Conservation (phyloP, 2,113 vertebrate species). For the Macrotis lagotis region DNA sequence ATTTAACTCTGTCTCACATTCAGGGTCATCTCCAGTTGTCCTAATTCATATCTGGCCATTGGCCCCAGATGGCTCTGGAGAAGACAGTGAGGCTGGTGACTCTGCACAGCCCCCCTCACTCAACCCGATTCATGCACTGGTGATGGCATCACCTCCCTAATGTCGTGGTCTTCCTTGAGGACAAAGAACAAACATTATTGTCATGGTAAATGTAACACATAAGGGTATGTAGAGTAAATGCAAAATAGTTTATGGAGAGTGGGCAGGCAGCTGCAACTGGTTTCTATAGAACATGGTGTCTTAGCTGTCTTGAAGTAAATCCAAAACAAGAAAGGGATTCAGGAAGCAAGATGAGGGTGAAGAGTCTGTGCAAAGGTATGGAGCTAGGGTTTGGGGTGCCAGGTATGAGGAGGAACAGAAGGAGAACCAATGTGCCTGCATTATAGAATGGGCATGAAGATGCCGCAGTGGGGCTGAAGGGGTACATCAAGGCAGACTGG, state of each 20-base stretch:
- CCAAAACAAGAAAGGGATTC: no score
- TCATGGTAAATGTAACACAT: neutral
- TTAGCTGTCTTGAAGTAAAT: neutral
- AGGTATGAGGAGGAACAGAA: neutral
- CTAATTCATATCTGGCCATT: no score
- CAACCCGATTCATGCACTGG: no score
- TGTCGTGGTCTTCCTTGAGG: no score
- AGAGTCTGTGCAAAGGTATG: neutral
- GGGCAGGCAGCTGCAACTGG: neutral
- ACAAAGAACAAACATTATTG: no score
- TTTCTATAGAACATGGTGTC: neutral
- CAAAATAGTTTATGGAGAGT: neutral
- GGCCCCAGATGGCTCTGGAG: no score
- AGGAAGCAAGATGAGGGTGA: no score
- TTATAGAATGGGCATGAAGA: neutral
- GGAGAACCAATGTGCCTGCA: neutral
- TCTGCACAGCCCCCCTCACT: no score
- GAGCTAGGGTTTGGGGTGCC: neutral
- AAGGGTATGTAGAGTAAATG: neutral
- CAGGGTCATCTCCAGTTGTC: no score
- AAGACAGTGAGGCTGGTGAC: no score
- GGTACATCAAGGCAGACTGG: neutral
- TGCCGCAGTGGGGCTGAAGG: neutral
- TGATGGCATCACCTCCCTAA: no score
- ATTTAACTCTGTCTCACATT: no score